These are phyloP conservation scores for Parnassius smintheus DNA, from an alignment of 2,888 invertebrate species.

Conservation along the genomic window DNA sequence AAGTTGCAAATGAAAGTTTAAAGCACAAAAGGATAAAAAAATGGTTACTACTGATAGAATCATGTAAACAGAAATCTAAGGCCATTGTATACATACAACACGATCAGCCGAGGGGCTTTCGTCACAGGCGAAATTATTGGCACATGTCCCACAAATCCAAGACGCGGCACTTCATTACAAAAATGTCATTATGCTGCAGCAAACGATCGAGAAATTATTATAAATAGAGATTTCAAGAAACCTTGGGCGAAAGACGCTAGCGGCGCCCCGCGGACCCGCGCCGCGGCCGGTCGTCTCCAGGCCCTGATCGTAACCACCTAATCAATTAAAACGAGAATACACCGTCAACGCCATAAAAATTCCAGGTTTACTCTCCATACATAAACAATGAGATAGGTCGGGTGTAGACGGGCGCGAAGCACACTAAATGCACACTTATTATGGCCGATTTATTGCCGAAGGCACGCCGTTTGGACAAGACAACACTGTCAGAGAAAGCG, in stretches of 20 bases:
- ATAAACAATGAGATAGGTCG: constrained; percentile 80
- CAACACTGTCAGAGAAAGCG: constrained; percentile 62
- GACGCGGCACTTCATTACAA: constrained; percentile 75
- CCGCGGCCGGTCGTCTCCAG: constrained; percentile 43
- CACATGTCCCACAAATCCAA: constrained; percentile 77
- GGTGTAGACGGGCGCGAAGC: constrained; percentile 75
- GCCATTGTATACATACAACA: constrained; percentile 69
- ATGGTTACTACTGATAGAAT: constrained; percentile 39
- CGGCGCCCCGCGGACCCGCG: constrained; percentile 47
- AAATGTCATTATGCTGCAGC: constrained; percentile 77
- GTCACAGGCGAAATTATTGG: constrained; percentile 74
- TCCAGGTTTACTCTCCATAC: constrained; percentile 78
- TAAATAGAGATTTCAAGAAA: constrained; percentile 74
- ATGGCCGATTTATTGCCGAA: constrained; percentile 71
- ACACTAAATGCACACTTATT: constrained; percentile 77
- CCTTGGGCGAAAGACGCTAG: constrained; percentile 66
- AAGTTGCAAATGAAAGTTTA: constrained; percentile 15
- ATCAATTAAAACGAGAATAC: constrained; percentile 62
- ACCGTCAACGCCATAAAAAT: constrained; percentile 70
- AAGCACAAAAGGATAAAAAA: constrained; percentile 19
- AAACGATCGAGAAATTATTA: constrained; percentile 75
- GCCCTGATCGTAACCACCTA: constrained; percentile 53
- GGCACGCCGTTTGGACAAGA: constrained; percentile 53
- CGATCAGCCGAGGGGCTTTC: constrained; percentile 55
- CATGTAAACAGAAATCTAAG: constrained; percentile 50